Percentiles rank a stretch among this genome's conserved stretches.
Evolutionary conservation across 2,113 vertebrate genomes (phyloP).

Genomic region (Muntiacus muntjak): DNA sequence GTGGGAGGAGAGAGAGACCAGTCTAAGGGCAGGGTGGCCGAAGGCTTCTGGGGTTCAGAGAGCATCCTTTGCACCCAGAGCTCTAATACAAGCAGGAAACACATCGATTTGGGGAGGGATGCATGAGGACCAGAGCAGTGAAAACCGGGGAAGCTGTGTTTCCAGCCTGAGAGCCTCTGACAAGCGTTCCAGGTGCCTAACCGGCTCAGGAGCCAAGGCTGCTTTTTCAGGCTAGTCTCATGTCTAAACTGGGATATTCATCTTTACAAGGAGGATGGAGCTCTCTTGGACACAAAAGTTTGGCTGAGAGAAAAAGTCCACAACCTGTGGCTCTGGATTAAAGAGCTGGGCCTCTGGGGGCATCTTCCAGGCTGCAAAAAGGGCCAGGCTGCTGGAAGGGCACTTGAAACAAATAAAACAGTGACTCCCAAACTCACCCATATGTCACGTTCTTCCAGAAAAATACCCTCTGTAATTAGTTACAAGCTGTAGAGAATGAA

Average conservation of each 20-base stretch:
- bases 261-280: background rate
- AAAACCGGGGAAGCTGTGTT: too few species aligned
- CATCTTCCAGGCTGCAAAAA: slow-evolving; percentile 47
- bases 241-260: background rate
- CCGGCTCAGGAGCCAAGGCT: background rate
- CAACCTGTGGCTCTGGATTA: background rate
- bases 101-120: accelerated
- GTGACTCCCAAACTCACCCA: slow-evolving; percentile 46
- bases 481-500: slow-evolving; percentile 57
- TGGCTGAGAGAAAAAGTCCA: background rate
- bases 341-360: background rate
- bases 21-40: background rate
- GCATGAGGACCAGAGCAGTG: background rate
- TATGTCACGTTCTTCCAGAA: slow-evolving; percentile 9
- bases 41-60: background rate
- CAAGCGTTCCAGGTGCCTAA: accelerated
- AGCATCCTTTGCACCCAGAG: background rate
- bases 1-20: background rate
- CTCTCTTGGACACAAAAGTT: background rate
- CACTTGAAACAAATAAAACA: background rate
- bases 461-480: slow-evolving; percentile 48
- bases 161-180: background rate
- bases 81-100: background rate
- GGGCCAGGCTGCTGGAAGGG: slow-evolving; percentile 29
- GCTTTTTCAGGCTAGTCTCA: accelerated